Percentiles rank a stretch among this genome's conserved stretches.
Evolutionary conservation across 2,113 vertebrate genomes (phyloP).

Genomic region (Nasalis larvatus): DNA sequence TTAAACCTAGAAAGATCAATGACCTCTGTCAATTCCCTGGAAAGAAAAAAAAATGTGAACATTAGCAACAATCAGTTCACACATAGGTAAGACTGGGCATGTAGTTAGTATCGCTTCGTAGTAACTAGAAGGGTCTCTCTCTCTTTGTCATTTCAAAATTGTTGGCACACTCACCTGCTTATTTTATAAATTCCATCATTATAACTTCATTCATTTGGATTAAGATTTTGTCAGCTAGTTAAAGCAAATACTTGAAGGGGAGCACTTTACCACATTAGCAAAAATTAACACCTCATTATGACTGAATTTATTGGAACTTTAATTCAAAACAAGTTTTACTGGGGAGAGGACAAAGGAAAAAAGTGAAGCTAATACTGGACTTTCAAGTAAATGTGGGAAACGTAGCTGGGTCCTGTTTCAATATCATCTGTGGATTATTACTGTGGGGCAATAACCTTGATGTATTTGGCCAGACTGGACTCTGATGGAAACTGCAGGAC

Average conservation of each 20-base stretch:
- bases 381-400: background rate
- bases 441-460: background rate
- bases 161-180: background rate
- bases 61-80: slow-evolving; percentile 7
- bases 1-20: slow-evolving; percentile 85
- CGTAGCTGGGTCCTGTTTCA: background rate
- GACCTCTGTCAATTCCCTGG: slow-evolving; percentile 83
- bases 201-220: background rate
- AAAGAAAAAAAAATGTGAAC: slow-evolving; percentile 44
- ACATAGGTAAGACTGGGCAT: background rate
- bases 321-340: slow-evolving; percentile 1
- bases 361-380: background rate
- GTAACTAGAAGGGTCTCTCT: background rate
- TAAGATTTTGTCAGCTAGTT: background rate
- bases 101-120: background rate
- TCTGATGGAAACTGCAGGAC: background rate
- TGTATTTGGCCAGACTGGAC: background rate
- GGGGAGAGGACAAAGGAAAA: background rate
- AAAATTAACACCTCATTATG: background rate
- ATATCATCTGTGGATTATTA: background rate
- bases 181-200: background rate
- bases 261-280: background rate
- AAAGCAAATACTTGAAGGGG: background rate
- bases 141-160: background rate
- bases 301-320: background rate